A percentile compares a stretch with the other conserved stretches of the same genome.
These are phyloP conservation scores for Eustalomyia histrio DNA, from an alignment of 2,888 invertebrate species.

Conservation along the genomic window DNA sequence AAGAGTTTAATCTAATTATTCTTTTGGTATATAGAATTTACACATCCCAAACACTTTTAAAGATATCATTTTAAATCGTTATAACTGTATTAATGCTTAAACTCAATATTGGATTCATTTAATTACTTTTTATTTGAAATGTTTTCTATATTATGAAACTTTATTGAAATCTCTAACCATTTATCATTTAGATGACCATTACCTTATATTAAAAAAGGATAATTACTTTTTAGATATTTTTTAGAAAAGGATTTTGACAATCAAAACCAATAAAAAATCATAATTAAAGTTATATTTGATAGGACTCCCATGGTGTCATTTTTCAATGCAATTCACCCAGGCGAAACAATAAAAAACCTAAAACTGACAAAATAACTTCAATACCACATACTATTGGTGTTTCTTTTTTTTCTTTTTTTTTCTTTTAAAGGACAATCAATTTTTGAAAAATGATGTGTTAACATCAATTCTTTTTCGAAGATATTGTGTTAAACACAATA, in stretches of 20 bases:
- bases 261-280: conserved; percentile 74
- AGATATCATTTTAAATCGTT: not conserved
- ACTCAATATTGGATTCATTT: conserved; percentile 26
- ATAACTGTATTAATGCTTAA: not conserved
- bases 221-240: conserved; percentile 45
- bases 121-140: conserved; percentile 47
- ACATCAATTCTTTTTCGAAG: conserved; percentile 46
- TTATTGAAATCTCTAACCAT: conserved; percentile 33
- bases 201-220: conserved; percentile 38
- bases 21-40: too few relatives aligned
- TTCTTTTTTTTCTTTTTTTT: too few relatives aligned
- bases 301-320: conserved; percentile 73
- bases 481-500: conserved; percentile 69
- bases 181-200: conserved; percentile 65
- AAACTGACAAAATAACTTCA: conserved; percentile 63
- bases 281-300: conserved; percentile 76
- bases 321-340: conserved; percentile 17
- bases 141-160: not conserved
- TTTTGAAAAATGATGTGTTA: conserved; percentile 65
- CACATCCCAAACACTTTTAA: too few relatives aligned
- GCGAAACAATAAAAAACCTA: conserved; percentile 54
- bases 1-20: too few relatives aligned
- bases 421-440: conserved; percentile 45
- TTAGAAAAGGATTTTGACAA: conserved; percentile 63
- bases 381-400: conserved; percentile 19